phyloP scores from a whole-genome alignment of 2,888 invertebrate genomes.

The Himalopsyche japonica region DNA sequence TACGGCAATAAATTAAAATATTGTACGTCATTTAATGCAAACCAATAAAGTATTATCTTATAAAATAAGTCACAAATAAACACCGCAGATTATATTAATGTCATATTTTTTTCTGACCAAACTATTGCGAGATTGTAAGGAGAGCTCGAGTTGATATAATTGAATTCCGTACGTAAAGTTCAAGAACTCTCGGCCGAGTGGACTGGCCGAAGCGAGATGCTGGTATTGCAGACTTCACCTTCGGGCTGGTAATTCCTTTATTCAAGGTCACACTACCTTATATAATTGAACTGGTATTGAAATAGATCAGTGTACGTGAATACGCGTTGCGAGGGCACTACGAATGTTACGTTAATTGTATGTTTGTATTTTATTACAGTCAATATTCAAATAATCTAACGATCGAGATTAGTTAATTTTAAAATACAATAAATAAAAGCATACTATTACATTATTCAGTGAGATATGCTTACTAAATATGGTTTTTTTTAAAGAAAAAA shows the following conservation, averaged over 20 bases:
- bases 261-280: slow-evolving; percentile 15
- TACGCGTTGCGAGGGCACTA: neutral
- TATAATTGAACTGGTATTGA: slow-evolving; percentile 22
- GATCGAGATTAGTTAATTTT: too few species aligned
- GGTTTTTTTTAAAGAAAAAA: too few species aligned
- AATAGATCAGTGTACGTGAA: slow-evolving; percentile 5
- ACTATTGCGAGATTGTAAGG: neutral
- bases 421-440: too few species aligned
- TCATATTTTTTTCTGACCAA: too few species aligned
- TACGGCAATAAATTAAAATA: too few species aligned
- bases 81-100: too few species aligned
- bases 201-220: neutral
- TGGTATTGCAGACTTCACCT: neutral
- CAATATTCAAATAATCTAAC: too few species aligned
- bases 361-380: neutral
- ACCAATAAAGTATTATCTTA: too few species aligned
- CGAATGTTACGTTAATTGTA: neutral
- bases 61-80: too few species aligned
- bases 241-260: slow-evolving; percentile 9
- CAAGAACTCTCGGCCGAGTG: neutral
- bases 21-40: too few species aligned
- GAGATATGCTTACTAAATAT: too few species aligned
- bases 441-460: too few species aligned
- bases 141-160: neutral
- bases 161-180: neutral